Conservation (phyloP, 2,888 invertebrate genomes). For the Protophormia terraenovae region DNA sequence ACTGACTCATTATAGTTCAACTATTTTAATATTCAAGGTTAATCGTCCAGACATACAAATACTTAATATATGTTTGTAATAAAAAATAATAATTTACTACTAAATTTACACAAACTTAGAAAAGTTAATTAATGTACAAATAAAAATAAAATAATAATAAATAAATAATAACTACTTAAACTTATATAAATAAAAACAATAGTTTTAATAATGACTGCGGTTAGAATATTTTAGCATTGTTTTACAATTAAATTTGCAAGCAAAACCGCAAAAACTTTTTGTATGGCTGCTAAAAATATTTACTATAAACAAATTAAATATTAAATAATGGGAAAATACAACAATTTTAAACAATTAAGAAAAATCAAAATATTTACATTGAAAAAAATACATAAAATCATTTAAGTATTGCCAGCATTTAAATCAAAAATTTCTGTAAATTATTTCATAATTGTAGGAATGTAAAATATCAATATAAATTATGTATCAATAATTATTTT, state of each 20-base stretch:
- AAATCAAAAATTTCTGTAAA: background rate
- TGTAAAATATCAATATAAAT: background rate
- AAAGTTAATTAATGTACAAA: background rate
- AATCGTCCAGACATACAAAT: background rate
- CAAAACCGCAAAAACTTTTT: background rate
- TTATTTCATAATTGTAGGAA: background rate
- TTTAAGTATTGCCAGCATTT: background rate
- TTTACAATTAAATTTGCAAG: background rate
- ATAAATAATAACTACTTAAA: background rate
- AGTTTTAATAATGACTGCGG: background rate
- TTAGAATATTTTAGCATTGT: background rate
- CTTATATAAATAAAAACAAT: background rate
- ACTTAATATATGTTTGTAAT: too few species aligned
- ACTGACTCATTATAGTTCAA: too few species aligned
- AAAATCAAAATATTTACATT: background rate
- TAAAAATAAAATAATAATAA: background rate
- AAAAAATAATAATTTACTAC: background rate
- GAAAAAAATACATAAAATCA: background rate
- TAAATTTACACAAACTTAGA: background rate
- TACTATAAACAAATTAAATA: background rate
- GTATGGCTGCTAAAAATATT: background rate
- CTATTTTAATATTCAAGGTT: background rate
- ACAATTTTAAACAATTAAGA: background rate
- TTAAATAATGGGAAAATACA: background rate
- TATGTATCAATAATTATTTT: background rate